Evolutionary conservation across 2,113 vertebrate genomes (phyloP).

Genomic region (Sebastes fasciatus): DNA sequence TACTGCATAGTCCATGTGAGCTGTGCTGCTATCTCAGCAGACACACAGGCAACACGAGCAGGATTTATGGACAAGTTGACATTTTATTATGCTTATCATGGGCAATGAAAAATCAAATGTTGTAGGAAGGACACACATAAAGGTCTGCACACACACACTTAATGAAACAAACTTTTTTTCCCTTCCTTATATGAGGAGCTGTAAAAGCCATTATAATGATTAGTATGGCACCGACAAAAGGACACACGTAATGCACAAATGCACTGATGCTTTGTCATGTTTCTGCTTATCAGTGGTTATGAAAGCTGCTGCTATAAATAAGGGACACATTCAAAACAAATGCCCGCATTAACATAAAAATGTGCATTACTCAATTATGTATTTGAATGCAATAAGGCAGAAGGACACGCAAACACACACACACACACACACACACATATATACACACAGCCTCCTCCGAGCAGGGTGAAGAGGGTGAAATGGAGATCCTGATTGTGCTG

Average conservation of each 20-base stretch:
- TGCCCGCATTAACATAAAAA: slow-evolving; percentile 36
- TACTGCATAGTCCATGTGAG: not conserved
- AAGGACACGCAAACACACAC: not conserved
- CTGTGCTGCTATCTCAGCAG: slow-evolving; percentile 34
- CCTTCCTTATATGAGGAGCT: not conserved
- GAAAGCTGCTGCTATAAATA: slow-evolving; percentile 32
- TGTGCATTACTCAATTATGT: slow-evolving; percentile 21
- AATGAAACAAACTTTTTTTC: not conserved
- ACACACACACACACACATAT: slow-evolving; percentile 5
- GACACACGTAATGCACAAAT: not conserved
- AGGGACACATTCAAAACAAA: slow-evolving; percentile 27
- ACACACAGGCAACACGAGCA: slow-evolving; percentile 7
- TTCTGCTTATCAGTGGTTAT: slow-evolving; percentile 33
- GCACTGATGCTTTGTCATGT: slow-evolving; percentile 2
- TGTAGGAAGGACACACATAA: slow-evolving; percentile 25
- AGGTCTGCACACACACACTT: not conserved
- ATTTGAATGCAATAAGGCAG: slow-evolving; percentile 11
- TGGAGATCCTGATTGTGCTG: slow-evolving; percentile 12
- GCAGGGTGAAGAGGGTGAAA: not conserved
- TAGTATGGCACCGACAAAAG: slow-evolving; percentile 4
- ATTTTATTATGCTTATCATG: slow-evolving; percentile 61
- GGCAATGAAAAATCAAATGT: slow-evolving; percentile 22
- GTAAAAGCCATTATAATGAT: slow-evolving; percentile 42
- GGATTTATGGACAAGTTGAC: slow-evolving; percentile 53
- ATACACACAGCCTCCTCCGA: not conserved